These are phyloP conservation scores for Pomatostomus ruficeps DNA, from an alignment of 2,113 vertebrate species.

Conservation along the genomic window DNA sequence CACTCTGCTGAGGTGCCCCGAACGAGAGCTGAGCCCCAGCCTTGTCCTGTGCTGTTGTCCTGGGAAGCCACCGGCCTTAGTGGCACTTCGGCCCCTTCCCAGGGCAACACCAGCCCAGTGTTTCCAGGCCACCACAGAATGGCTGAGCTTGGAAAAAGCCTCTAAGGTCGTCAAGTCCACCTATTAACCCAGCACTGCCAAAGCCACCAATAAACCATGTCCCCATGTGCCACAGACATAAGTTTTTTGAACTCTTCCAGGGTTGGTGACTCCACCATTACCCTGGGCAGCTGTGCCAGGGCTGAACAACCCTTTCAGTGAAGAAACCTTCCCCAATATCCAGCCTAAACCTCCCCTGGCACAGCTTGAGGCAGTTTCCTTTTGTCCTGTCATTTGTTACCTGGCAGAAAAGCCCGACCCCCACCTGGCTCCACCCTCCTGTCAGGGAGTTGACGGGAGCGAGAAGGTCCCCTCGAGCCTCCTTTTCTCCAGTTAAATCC, in stretches of 20 bases:
- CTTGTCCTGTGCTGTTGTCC: neutral
- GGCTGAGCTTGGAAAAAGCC: neutral
- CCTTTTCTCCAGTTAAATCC: neutral
- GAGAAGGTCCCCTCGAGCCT: neutral
- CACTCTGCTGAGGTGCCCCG: neutral
- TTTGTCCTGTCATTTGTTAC: neutral
- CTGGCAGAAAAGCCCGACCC: neutral
- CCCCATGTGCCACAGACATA: neutral
- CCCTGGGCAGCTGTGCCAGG: neutral
- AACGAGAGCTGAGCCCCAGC: neutral
- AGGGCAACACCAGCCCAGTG: neutral
- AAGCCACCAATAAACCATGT: neutral
- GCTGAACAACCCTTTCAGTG: neutral
- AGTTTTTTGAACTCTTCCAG: neutral
- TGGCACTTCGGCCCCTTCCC: neutral
- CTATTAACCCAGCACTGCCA: neutral
- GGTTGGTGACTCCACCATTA: neutral
- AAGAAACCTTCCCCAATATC: neutral
- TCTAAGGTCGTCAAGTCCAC: neutral
- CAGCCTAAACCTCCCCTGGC: neutral
- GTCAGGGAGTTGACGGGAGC: neutral
- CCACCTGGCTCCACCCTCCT: neutral
- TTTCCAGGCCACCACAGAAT: neutral
- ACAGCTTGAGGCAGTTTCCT: neutral
- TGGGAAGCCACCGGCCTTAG: neutral